phyloP scores from a whole-genome alignment of 2,888 invertebrate genomes.

The Brenthis ino region DNA sequence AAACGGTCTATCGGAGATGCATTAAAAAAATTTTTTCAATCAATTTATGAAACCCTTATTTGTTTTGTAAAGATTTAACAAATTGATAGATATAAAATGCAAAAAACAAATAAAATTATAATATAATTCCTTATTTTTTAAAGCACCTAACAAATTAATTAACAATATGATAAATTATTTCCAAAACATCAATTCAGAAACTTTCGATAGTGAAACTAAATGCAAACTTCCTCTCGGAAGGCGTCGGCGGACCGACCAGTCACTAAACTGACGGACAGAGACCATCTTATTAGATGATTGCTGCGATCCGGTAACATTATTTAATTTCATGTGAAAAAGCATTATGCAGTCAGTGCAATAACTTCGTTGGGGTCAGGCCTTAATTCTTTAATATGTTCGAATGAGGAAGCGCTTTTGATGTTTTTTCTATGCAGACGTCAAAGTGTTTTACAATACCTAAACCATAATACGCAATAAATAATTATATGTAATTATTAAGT shows the following conservation, averaged over 20 bases:
- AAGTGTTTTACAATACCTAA: no score
- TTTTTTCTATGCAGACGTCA: not conserved
- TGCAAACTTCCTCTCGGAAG: constrained; percentile 33
- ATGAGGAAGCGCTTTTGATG: constrained; percentile 3
- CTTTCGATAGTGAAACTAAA: constrained; percentile 7
- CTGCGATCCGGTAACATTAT: constrained; percentile 50
- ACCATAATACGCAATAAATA: no score
- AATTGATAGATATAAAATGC: no score
- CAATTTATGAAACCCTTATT: no score
- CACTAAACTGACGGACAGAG: constrained; percentile 30
- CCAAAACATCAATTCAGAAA: not conserved
- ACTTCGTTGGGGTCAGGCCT: not conserved
- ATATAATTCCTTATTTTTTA: no score
- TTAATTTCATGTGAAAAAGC: constrained; percentile 47
- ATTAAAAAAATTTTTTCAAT: no score
- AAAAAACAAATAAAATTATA: no score
- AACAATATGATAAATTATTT: not conserved
- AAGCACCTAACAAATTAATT: not conserved
- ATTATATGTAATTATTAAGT: no score
- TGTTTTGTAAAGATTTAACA: no score
- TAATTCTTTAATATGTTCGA: constrained; percentile 1
- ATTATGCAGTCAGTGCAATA: constrained; percentile 13
- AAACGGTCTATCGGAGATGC: no score
- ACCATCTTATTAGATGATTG: constrained; percentile 63
- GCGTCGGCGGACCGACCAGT: constrained; percentile 42